Conservation (phyloP, 2,888 invertebrate species). For the Aethes cnicana region DNA sequence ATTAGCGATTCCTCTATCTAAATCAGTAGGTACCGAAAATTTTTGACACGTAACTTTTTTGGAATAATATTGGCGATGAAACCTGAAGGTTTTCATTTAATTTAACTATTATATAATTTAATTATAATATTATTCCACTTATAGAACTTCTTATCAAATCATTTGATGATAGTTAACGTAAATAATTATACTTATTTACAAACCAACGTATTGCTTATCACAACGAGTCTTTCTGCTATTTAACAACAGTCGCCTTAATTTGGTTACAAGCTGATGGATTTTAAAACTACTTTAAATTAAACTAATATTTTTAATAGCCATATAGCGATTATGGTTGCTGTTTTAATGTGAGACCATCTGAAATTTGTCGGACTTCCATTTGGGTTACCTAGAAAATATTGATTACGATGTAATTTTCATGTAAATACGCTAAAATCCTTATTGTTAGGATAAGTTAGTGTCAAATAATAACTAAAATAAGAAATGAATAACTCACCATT, state of each 20-base stretch:
- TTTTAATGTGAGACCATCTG: conserved; percentile 67
- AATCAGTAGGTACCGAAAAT: conserved; percentile 10
- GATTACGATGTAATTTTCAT: background rate
- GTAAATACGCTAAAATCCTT: background rate
- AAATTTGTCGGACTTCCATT: conserved; percentile 76
- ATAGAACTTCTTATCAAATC: conserved; percentile 38
- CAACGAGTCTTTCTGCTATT: conserved; percentile 69
- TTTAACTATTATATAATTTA: conserved; percentile 14
- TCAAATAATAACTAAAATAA: conserved; percentile 44
- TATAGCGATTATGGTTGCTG: conserved; percentile 65
- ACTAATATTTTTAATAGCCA: conserved; percentile 52
- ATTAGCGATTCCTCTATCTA: conserved; percentile 40
- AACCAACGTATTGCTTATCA: conserved; percentile 72
- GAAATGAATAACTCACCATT: conserved; percentile 65
- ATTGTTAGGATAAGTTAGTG: conserved; percentile 33
- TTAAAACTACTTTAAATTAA: conserved; percentile 39
- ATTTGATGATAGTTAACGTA: conserved; percentile 58
- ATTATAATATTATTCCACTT: conserved; percentile 8
- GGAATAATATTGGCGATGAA: too few species aligned
- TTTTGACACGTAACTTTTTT: too few species aligned
- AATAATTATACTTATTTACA: conserved; percentile 62
- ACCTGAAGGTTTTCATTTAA: conserved; percentile 10
- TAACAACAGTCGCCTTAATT: conserved; percentile 72
- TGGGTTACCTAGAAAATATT: conserved; percentile 81
- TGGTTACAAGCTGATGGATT: conserved; percentile 18